Evolutionary conservation across 2,113 vertebrate genomes (phyloP).

Genomic region (Perca schrenkii): DNA sequence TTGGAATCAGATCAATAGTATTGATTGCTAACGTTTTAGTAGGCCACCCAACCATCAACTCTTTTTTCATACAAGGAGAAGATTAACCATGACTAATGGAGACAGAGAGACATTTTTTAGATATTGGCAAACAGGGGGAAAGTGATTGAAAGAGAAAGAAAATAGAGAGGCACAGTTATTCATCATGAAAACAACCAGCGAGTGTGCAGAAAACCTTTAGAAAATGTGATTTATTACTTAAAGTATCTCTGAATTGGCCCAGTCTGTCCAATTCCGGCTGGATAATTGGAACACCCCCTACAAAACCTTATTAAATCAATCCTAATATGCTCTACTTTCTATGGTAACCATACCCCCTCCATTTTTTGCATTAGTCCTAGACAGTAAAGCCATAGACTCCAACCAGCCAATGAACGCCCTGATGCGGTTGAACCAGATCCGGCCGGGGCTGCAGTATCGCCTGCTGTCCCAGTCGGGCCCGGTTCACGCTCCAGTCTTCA

Average conservation of each 20-base stretch:
- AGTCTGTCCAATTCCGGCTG: slow-evolving; percentile 21
- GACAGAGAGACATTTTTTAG: slow-evolving; percentile 61
- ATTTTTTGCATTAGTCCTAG: slow-evolving; percentile 87
- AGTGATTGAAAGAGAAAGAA: slow-evolving; percentile 49
- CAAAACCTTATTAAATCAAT: slow-evolving; percentile 20
- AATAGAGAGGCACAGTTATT: slow-evolving; percentile 43
- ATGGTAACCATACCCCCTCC: slow-evolving; percentile 1
- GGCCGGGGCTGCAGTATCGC: slow-evolving; percentile 98
- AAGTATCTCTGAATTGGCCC: slow-evolving; percentile 16
- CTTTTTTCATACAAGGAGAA: slow-evolving; percentile 62
- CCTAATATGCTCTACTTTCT: slow-evolving; percentile 16
- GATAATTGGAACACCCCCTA: slow-evolving; percentile 29
- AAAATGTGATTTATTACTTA: slow-evolving; percentile 45
- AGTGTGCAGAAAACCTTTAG: slow-evolving; percentile 17
- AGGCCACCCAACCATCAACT: slow-evolving; percentile 61
- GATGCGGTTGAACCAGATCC: slow-evolving; percentile 99
- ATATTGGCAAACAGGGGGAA: slow-evolving; percentile 55
- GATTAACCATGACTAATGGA: slow-evolving; percentile 62
- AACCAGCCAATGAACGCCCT: slow-evolving; percentile 97
- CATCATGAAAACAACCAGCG: slow-evolving; percentile 47
- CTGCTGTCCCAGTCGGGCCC: slow-evolving; percentile 98
- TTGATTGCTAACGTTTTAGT: slow-evolving; percentile 78
- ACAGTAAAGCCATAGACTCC: slow-evolving; percentile 99
- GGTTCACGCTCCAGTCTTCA: slow-evolving; percentile 98
- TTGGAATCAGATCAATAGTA: slow-evolving; percentile 73